Base-by-base conservation (phyloP, 2,888 invertebrate genomes). In the Apodemia zela region DNA sequence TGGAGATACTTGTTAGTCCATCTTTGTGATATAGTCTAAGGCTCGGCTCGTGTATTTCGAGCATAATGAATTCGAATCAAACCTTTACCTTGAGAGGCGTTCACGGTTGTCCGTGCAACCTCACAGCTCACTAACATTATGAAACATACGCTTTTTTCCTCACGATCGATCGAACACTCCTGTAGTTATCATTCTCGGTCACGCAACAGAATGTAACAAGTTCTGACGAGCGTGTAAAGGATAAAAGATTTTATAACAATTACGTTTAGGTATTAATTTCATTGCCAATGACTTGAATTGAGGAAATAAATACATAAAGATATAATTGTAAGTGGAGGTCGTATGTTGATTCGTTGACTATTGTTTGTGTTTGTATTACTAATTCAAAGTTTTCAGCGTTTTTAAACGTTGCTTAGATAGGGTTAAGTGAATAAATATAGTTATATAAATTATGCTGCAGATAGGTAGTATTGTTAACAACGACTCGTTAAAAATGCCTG, bases 111-210 rank as follows among this genome's bases (percentile, higher is more conserved):
- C 63, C 66, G 63, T 66, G 66, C 66, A 71, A 73, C 76, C 77
- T 77, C 73, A 72, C 63, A 73, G 75, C 77, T 77, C 73, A 72
- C 63, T 59, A 47, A 58, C 72, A 69, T 83, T 82, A 81, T 79
- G 77, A 84, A 80, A 81, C 77, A 54, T 59, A 60, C 67, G 68
- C 70, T 70, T 73, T 87, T 84, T 87, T 87, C 87, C 87, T 87
- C 84, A 83, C 84, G 77, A 72, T 80, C 81, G 80, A 73, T 74
- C 67, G 65, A 66, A 59, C 62, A 60, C 61, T 68, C 67, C 57
- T 65, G 66, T 66, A 69, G 73, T 71, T 71, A 72, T 68, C 72
- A 5, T 68, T 71, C 74, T 72, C 74, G 71, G 58, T 63, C 63
- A 61, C 66, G 61, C 61, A 35, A 35, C 71, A 71, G 71, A 71